Base-by-base conservation (phyloP, 1,140 invertebrate genomes). In the Zaprionus nigranus region DNA sequence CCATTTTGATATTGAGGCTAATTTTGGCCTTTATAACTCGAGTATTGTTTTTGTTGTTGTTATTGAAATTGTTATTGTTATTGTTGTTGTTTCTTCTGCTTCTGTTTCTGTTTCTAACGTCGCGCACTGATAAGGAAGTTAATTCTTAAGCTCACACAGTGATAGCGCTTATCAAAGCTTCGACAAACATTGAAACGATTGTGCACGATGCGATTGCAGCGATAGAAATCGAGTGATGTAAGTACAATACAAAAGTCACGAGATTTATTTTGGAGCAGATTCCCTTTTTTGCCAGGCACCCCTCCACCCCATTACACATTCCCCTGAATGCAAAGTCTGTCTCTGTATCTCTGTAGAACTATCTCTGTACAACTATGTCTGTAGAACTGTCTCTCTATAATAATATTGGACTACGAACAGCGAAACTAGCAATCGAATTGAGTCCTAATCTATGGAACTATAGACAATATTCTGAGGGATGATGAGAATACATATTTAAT, bases 21-120 rank as follows among this genome's bases (percentile, higher is more conserved):
- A 70, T 59, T 75, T 65, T 58, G 60, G 73, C 13, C 56, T 64
- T 75, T 72, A 75, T 72, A 75, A 71, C 72, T 64, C 51, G 24
- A 57, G 17, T 22, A 13, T 51, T 59, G 26, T 72, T 65, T 30
- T 46, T 17, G 40, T 17, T 17, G 40, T 9, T 17, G 40, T 3
- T 46, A 9, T 17, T 46, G 38, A 5, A 40, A 20, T 46, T 46
- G 40, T 17, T n/a, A n/a, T n/a, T 43, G 6, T 46, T 46, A 6
- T n/a, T n/a, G n/a, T 17, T 5, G 5, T 15, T 40, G 6, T 13
- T n/a, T 13, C 15, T 38, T 38, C n/a, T 15, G 5, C 3, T 40
- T 40, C n/a, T 40, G 13, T 40, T n/a, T n/a, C 13, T 46, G 6
- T 46, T 46, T 17, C n/a, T 46, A n/a, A 17, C 40, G 40, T 46